phyloP scores from a whole-genome alignment of 2,888 invertebrate genomes.

The Bembecia ichneumoniformis region DNA sequence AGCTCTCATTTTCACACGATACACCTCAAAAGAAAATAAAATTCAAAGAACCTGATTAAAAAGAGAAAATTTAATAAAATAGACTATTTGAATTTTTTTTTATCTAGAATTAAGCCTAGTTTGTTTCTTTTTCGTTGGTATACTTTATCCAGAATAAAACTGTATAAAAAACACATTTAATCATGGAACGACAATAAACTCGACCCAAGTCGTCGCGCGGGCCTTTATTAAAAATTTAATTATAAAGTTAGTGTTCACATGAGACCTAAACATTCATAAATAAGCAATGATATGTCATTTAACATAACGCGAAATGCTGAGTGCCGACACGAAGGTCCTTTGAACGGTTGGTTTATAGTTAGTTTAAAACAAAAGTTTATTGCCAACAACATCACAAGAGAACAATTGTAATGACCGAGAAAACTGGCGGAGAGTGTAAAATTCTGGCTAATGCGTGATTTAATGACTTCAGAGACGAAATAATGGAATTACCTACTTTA shows the following conservation, averaged over 20 bases:
- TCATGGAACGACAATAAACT: neutral
- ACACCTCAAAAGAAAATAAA: too few species aligned
- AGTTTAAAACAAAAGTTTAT: conserved; percentile 32
- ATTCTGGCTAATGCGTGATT: conserved; percentile 25
- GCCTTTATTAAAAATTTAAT: neutral
- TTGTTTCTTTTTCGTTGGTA: too few species aligned
- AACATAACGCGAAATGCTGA: too few species aligned
- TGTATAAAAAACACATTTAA: neutral
- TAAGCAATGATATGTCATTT: too few species aligned
- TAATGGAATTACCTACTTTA: conserved; percentile 21
- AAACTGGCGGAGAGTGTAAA: conserved; percentile 33
- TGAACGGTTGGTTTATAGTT: conserved; percentile 40
- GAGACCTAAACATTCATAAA: neutral
- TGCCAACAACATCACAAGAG: conserved; percentile 34
- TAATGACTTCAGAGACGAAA: conserved; percentile 22
- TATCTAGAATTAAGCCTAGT: too few species aligned
- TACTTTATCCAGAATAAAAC: too few species aligned
- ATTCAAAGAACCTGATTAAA: too few species aligned
- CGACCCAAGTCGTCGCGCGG: neutral
- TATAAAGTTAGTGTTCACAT: neutral
- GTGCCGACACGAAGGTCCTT: conserved; percentile 25
- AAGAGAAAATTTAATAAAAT: too few species aligned
- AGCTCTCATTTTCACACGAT: too few species aligned
- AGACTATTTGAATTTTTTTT: too few species aligned
- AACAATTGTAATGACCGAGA: conserved; percentile 37